phyloP scores from a whole-genome alignment of 1,140 invertebrate species.

The Brachionus calyciflorus region DNA sequence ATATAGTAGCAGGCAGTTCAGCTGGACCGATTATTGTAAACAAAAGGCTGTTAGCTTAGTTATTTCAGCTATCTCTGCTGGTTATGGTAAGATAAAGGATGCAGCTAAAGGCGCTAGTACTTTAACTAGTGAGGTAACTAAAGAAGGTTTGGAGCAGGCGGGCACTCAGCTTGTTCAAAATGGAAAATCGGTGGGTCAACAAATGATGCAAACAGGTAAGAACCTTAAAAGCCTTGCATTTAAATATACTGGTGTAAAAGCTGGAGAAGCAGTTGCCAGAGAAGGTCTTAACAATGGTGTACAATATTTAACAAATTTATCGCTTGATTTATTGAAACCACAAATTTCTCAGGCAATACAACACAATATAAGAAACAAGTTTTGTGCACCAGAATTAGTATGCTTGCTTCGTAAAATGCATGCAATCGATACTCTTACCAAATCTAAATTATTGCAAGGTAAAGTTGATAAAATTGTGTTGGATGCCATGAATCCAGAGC shows the following conservation, averaged over 20 bases:
- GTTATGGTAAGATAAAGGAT: background rate
- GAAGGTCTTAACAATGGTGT: slow-evolving; percentile 23
- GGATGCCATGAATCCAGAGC: background rate
- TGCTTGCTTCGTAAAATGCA: background rate
- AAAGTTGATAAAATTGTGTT: background rate
- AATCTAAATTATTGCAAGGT: background rate
- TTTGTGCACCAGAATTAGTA: background rate
- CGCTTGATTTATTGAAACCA: background rate
- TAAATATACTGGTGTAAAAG: background rate
- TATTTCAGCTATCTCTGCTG: background rate
- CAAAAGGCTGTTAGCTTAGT: slow-evolving; percentile 1
- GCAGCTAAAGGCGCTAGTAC: background rate
- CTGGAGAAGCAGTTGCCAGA: background rate
- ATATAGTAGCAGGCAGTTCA: background rate
- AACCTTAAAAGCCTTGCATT: background rate
- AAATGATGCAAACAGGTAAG: background rate
- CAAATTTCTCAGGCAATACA: background rate
- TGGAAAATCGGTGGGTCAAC: background rate
- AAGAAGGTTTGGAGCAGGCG: background rate
- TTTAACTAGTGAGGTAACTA: background rate
- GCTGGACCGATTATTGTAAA: background rate
- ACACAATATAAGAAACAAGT: background rate
- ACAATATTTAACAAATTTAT: background rate
- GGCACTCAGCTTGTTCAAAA: background rate
- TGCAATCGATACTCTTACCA: background rate